Conservation (phyloP, 2,888 invertebrate genomes). For the Caenorhabditis doughertyi region DNA sequence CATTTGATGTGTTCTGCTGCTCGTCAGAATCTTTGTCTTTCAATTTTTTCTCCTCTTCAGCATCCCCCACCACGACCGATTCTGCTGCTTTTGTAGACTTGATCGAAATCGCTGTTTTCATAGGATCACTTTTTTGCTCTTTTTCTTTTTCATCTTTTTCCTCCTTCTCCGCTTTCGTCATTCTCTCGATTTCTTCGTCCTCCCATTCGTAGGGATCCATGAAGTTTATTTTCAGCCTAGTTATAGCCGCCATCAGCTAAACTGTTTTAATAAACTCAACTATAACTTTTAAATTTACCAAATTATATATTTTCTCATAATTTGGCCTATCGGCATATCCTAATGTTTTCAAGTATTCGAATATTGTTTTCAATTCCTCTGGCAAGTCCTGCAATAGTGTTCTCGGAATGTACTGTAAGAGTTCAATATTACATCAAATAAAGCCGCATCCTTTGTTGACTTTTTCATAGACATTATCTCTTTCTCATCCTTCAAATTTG, state of each 20-base stretch:
- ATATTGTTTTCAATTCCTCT: conserved; percentile 53
- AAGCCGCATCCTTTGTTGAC: conserved; percentile 40
- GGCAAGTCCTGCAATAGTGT: conserved; percentile 39
- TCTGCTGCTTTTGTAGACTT: conserved; percentile 17
- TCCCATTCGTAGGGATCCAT: conserved; percentile 68
- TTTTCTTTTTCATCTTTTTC: conserved; percentile 31
- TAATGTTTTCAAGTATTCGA: conserved; percentile 56
- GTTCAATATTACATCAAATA: conserved; percentile 41
- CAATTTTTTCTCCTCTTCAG: conserved; percentile 37
- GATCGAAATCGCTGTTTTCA: not conserved
- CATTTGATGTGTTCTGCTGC: conserved; percentile 35
- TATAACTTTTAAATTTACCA: conserved; percentile 15
- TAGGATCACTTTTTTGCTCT: conserved; percentile 21
- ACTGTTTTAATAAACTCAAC: not conserved
- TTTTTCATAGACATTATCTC: conserved; percentile 62
- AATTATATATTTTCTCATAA: conserved; percentile 58
- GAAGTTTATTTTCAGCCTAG: conserved; percentile 56
- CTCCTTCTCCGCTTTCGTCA: conserved; percentile 43
- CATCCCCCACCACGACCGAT: not conserved
- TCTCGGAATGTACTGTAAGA: not conserved
- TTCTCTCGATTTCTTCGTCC: conserved; percentile 62
- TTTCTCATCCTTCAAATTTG: conserved; percentile 53
- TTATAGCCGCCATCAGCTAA: conserved; percentile 59
- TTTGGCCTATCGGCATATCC: conserved; percentile 49
- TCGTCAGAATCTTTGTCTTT: conserved; percentile 33